Evolutionary conservation across 2,113 vertebrate species (phyloP), one percentile per base, ranked within the genome.

Genomic region (Lontra canadensis): DNA sequence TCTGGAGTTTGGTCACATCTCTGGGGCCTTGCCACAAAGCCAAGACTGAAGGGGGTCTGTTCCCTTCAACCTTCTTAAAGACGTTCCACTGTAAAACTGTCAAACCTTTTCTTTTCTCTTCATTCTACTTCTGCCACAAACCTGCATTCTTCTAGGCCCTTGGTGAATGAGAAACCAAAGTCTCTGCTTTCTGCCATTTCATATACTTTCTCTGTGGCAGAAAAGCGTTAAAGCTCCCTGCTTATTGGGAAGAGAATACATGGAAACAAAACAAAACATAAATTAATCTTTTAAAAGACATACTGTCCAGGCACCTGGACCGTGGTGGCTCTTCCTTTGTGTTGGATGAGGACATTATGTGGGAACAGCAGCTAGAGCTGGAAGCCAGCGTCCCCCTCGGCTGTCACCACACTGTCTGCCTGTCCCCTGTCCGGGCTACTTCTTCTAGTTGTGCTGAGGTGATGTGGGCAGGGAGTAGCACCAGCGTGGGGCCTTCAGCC

Each of bases 81-180:
- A 55, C 3, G 52, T 26, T 71, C 61, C 31, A 12, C 49, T 61
- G 25, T 74, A 87, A 94, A 83, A 71, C n/a, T 67, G 71, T 76
- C 21, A 3, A 61, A 26, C 0, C n/a, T 80, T 76, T 90, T 47
- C 39, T 76, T 79, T 26, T 59, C n/a, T 83, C 29, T 55, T 79
- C 47, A 9, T 87, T 59, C 42, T 18, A 34, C 52, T 93, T 84
- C 36, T 42, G 39, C 57, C 78, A 20, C 47, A 79, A 57, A 47
- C 1, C 13, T 71, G 42, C 14, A 29, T 90, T 90, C 71, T 88
- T 4, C 26, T n/a, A 15, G 29, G 67, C 36, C 34, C n/a, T 88
- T 92, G n/a, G 47, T 89, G 80, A 86, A 90, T 10, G n/a, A 76
- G 73, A 86, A 87, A 36, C 36, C 93, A 55, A 88, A 76, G 61